Base-by-base conservation (phyloP, 1,140 invertebrate genomes). In the Trachymyrmex septentrionalis region DNA sequence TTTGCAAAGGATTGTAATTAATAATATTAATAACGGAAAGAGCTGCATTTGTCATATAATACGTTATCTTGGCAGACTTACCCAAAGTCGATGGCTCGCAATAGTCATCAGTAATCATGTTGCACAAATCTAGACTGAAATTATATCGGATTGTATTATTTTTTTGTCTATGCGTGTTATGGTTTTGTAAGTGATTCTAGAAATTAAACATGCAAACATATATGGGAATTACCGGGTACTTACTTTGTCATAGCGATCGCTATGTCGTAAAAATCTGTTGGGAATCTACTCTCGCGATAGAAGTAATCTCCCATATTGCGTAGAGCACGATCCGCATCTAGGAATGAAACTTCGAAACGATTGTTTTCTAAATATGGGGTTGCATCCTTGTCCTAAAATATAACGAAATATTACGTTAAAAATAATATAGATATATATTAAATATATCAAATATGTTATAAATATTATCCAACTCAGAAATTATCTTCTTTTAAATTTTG, bases 251-350 rank as follows among this genome's bases (percentile, higher is more conserved):
- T 77, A 24, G 86, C 59, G 0, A 93, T 55, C 1, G 72, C 92
- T 3, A 91, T 71, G 48, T 93, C 92, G 21, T 91, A 92, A 14
- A 87, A 67, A 14, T 77, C 63, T 30, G 71, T 85, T 9, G 90
- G 75, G 14, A 92, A 90, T 85, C 92, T 90, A 12, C 44, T 69
- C 19, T 94, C 91, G 2, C 85, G 67, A 9, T 88, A 92, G 44
- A 93, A 93, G 88, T 94, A 94, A 82, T 63, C 19, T 19, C 88
- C 92, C 89, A 92, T 93, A 12, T 72, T 50, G 16, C 75, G 63
- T n/a, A 95, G 55, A 38, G 89, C 90, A 21, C 61, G 24, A 75
- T 94, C 94, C 9, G 93, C 89, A 38, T 95, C 91, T 14, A 94
- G 34, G 34, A 82, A 44, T 14, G 77, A 84, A 12, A 24, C 27